A percentile compares a stretch with the other conserved stretches of the same genome.
These are phyloP conservation scores for Myotis daubentonii DNA, from an alignment of 2,797 vertebrate species.

Conservation along the genomic window DNA sequence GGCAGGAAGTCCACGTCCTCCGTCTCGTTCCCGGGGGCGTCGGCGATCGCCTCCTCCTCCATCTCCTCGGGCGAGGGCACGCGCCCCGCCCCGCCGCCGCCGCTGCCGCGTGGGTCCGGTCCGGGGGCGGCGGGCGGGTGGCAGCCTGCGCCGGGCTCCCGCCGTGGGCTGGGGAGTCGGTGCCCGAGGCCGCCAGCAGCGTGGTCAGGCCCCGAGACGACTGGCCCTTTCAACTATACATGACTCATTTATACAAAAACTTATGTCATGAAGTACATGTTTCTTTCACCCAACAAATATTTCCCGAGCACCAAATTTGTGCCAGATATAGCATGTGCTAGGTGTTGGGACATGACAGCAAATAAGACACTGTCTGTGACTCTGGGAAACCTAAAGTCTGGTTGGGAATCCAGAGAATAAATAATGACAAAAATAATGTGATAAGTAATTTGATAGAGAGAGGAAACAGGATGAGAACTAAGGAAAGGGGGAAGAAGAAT, in stretches of 20 bases:
- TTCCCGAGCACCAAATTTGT: not conserved
- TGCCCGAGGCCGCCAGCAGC: no score
- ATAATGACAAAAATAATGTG: slow-evolving; percentile 31
- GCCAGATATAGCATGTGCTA: not conserved
- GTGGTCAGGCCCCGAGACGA: no score
- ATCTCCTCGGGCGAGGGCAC: no score
- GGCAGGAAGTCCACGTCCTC: no score
- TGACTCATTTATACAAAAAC: not conserved
- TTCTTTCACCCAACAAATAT: slow-evolving; percentile 15
- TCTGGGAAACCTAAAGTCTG: not conserved
- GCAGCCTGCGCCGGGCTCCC: no score
- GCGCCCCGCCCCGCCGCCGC: no score
- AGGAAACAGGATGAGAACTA: slow-evolving; percentile 24
- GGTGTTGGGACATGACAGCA: not conserved
- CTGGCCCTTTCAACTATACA: no score
- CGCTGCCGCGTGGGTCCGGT: no score
- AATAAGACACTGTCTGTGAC: not conserved
- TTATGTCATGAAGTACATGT: not conserved
- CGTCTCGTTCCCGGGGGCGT: no score
- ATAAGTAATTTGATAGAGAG: slow-evolving; percentile 53
- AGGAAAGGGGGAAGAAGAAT: not conserved
- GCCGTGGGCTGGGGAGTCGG: no score
- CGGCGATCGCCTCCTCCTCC: no score
- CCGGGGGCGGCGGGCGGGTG: no score
- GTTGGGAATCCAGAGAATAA: slow-evolving; percentile 23